Evolutionary conservation across 2,113 vertebrate species (phyloP).

Genomic region (Brachyhypopomus occidentalis): DNA sequence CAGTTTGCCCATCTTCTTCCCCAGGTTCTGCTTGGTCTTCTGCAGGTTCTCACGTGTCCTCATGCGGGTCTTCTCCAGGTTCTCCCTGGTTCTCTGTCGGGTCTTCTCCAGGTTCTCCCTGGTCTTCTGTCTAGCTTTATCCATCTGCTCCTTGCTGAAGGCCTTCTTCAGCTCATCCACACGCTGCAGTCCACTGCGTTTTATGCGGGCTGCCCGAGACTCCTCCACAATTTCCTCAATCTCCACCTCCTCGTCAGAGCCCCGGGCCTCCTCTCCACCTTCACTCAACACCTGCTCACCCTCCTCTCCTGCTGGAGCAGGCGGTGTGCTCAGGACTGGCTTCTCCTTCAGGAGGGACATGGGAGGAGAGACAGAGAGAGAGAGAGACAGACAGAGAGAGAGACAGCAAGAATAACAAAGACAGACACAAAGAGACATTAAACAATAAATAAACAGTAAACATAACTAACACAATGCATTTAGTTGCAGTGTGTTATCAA

Average conservation of each 20-base stretch:
- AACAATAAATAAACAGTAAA: too few relatives aligned
- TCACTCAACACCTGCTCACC: constrained; percentile 71
- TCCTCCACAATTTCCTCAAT: constrained; percentile 93
- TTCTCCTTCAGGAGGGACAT: constrained; percentile 54
- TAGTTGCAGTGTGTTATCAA: too few relatives aligned
- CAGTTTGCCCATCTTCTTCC: constrained; percentile 93
- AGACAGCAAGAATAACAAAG: too few relatives aligned
- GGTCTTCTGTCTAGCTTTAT: constrained; percentile 89
- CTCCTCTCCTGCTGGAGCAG: constrained; percentile 69
- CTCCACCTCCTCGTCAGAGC: constrained; percentile 91
- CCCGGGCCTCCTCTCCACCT: constrained; percentile 67
- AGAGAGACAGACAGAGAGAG: background rate
- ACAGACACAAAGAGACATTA: too few relatives aligned
- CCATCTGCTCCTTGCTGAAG: constrained; percentile 94
- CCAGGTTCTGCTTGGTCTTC: constrained; percentile 91
- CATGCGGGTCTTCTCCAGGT: constrained; percentile 91
- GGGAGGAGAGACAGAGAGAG: background rate
- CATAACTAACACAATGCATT: too few relatives aligned
- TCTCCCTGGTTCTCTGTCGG: constrained; percentile 88
- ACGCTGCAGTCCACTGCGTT: constrained; percentile 86
- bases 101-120: constrained; percentile 96
- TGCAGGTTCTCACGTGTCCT: constrained; percentile 92
- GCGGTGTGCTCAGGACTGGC: constrained; percentile 77
- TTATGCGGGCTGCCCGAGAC: constrained; percentile 90
- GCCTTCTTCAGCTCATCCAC: constrained; percentile 96